These are phyloP conservation scores for Anastrepha obliqua DNA, from an alignment of 1,140 invertebrate genomes.

Conservation along the genomic window DNA sequence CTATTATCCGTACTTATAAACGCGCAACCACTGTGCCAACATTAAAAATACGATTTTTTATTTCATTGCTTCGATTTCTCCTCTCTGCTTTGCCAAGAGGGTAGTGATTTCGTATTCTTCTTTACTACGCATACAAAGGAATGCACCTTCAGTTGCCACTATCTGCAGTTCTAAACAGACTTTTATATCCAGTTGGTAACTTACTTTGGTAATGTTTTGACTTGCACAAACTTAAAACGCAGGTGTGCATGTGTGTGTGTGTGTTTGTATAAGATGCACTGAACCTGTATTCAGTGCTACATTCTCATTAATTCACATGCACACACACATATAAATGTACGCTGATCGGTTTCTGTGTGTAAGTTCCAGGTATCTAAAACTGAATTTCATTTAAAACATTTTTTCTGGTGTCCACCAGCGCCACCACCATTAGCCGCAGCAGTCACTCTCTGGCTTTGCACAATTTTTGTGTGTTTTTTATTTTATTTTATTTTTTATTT, in stretches of 20 bases:
- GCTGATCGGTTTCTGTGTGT: not conserved
- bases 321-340: not conserved
- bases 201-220: not conserved
- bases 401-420: not conserved
- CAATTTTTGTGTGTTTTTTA: conserved; percentile 10
- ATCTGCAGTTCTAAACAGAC: not conserved
- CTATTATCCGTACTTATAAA: no score
- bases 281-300: not conserved
- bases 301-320: not conserved
- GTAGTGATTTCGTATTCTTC: not conserved
- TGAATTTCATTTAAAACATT: conserved; percentile 17
- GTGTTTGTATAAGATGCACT: not conserved
- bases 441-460: not conserved
- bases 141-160: not conserved
- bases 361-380: not conserved
- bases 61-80: not conserved
- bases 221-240: not conserved
- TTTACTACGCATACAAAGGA: not conserved
- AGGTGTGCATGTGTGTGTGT: not conserved
- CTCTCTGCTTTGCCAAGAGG: no score
- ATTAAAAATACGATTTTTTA: not conserved
- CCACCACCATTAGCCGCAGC: not conserved
- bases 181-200: not conserved
- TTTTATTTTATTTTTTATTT: conserved; percentile 10
- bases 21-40: not conserved